phyloP scores from a whole-genome alignment of 1,140 invertebrate genomes.

The Drosophila orena region DNA sequence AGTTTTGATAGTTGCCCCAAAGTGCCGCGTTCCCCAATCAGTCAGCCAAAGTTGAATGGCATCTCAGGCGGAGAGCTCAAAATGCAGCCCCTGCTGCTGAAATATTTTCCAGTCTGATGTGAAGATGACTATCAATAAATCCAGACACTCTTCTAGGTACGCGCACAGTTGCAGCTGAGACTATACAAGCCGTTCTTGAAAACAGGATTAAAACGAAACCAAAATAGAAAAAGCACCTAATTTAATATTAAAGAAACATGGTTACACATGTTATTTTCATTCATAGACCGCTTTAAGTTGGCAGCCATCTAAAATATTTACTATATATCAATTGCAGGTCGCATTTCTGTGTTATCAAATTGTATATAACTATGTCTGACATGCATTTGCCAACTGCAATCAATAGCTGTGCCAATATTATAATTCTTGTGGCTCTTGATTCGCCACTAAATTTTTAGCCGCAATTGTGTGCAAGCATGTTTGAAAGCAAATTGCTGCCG shows the following conservation, averaged over 20 bases:
- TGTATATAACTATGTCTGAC: too few species aligned
- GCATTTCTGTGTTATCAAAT: too few species aligned
- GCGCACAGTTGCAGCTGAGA: not conserved
- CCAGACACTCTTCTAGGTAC: constrained; percentile 1
- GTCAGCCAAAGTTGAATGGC: constrained; percentile 49
- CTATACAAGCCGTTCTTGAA: not conserved
- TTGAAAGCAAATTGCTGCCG: constrained; percentile 19
- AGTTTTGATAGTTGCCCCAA: constrained; percentile 66
- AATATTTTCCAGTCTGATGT: constrained; percentile 41
- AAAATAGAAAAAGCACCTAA: not conserved
- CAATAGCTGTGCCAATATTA: not conserved
- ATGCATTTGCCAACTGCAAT: not conserved
- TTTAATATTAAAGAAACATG: not conserved
- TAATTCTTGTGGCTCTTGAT: not conserved
- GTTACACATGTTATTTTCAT: too few species aligned
- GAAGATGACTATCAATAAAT: constrained; percentile 53
- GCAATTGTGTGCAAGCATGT: constrained; percentile 7
- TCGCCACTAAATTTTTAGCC: not conserved
- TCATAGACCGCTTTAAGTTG: too few species aligned
- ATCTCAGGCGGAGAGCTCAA: constrained; percentile 48
- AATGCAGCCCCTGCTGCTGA: constrained; percentile 51
- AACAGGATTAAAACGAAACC: not conserved
- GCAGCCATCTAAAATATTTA: too few species aligned
- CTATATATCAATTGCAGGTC: too few species aligned
- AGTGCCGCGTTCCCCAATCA: constrained; percentile 4